These are phyloP conservation scores for Nycteola revayana DNA, from an alignment of 2,888 invertebrate genomes.

Conservation along the genomic window DNA sequence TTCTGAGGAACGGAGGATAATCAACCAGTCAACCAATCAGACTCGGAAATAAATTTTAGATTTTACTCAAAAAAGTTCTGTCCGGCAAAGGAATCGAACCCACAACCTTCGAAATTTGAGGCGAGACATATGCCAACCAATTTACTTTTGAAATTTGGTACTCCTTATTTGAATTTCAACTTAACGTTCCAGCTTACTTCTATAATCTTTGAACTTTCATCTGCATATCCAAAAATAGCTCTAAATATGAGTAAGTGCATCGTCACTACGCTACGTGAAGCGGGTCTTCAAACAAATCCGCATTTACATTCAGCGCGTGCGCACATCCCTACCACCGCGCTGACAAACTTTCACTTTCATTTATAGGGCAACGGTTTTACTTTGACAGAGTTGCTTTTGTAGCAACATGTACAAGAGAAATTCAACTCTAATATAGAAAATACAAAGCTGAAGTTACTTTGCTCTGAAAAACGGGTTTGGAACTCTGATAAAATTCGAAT, in stretches of 20 bases:
- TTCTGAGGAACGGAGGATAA: too few relatives aligned
- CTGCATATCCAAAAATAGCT: conserved; percentile 44
- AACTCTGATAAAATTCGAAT: conserved; percentile 37
- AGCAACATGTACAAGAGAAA: conserved; percentile 10
- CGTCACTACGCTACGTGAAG: conserved; percentile 46
- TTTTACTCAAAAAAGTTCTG: too few relatives aligned
- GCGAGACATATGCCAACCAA: too few relatives aligned
- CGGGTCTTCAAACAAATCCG: conserved; percentile 71
- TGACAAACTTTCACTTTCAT: conserved; percentile 77
- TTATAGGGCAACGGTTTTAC: conserved; percentile 66
- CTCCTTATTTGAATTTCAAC: too few relatives aligned
- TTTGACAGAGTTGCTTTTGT: conserved; percentile 36
- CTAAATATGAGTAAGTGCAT: conserved; percentile 36
- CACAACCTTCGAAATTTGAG: too few relatives aligned
- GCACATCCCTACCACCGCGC: conserved; percentile 47
- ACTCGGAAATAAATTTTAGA: too few relatives aligned
- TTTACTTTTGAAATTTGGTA: too few relatives aligned
- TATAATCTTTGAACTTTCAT: conserved; percentile 45
- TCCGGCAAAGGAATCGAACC: too few relatives aligned
- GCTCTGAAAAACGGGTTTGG: conserved; percentile 11
- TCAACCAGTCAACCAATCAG: too few relatives aligned
- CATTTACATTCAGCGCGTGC: conserved; percentile 67
- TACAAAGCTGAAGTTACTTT: conserved; percentile 20
- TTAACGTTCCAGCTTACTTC: conserved; percentile 4
- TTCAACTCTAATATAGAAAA: conserved; percentile 1